Evolutionary conservation across 1,140 invertebrate species (phyloP), one percentile per base, ranked within the genome.

Genomic region (Diplogasteroides magnus): DNA sequence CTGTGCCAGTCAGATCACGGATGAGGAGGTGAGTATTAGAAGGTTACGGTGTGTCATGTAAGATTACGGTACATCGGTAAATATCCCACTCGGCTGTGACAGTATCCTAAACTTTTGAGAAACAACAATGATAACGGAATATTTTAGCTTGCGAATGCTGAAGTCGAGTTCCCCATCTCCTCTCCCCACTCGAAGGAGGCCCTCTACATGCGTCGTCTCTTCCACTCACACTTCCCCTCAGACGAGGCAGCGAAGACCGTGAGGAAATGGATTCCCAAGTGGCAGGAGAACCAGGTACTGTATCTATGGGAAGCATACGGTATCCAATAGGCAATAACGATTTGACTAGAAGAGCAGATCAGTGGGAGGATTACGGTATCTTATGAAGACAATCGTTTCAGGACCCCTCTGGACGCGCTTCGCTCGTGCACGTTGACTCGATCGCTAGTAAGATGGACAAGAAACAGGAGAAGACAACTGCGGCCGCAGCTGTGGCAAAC

Each of bases 161-260:
- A 71, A 27, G 27, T 57, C 26, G n/a, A 59, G 56, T 82, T 80
- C 65, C 81, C 80, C 23, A 63, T 76, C 67, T 78, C 82, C 65
- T 75, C 80, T 31, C 80, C 80, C n/a, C 71, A 67, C 29, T 77
- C 77, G 28, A 82, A 82, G 68, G 79, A 82, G 67, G 80, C 80
- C 14, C 80, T 69, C 69, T 83, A 64, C 67, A 76, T 81, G 63
- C 67, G 80, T 48, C 65, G 70, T 26, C 75, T 77, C 23, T 82
- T 83, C 77, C 69, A 82, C 23, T 56, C 78, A 59, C 73, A 75
- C 37, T 82, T 78, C 72, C 81, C 81, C 25, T 76, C 71, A 37
- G 66, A 78, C 31, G 48, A 64, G 28, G 81, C 81, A 31, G 77
- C 81, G 19, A n/a, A 72, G 25, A 82, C 80, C 14, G 80, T 82